Percentiles rank a stretch among this genome's conserved stretches.
Evolutionary conservation across 2,113 vertebrate species (phyloP).

Genomic region (Corythoichthys intestinalis): DNA sequence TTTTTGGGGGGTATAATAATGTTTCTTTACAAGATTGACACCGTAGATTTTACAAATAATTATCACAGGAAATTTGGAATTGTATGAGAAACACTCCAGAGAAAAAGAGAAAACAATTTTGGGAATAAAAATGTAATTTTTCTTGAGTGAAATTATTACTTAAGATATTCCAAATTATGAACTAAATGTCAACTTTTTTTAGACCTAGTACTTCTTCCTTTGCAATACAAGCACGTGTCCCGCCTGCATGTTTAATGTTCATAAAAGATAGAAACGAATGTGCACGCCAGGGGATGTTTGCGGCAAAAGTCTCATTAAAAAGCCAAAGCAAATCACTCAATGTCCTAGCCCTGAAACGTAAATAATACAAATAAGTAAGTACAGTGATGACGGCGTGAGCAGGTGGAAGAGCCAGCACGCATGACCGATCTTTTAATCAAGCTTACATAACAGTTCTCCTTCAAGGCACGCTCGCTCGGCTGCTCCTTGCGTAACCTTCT

Average conservation of each 20-base stretch:
- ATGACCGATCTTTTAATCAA: slow-evolving; percentile 54
- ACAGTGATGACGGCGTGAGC: background rate
- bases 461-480: slow-evolving; percentile 24
- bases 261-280: slow-evolving; percentile 64
- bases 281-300: slow-evolving; percentile 24
- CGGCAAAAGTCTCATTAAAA: slow-evolving; percentile 39
- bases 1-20: too few species aligned
- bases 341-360: background rate
- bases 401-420: slow-evolving; percentile 31
- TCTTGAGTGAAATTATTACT: too few species aligned
- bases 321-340: background rate
- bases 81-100: too few species aligned
- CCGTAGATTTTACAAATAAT: too few species aligned
- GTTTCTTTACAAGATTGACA: too few species aligned
- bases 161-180: background rate
- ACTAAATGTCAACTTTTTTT: slow-evolving; percentile 17
- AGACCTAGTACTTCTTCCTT: background rate
- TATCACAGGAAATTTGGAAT: too few species aligned
- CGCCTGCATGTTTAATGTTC: slow-evolving; percentile 69
- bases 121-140: too few species aligned
- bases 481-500: slow-evolving; percentile 44
- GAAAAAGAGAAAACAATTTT: too few species aligned
- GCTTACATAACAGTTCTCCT: slow-evolving; percentile 57
- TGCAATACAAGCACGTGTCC: slow-evolving; percentile 9
- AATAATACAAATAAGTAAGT: background rate